Evolutionary conservation across 2,113 vertebrate genomes (phyloP).

Genomic region (Vidua macroura): DNA sequence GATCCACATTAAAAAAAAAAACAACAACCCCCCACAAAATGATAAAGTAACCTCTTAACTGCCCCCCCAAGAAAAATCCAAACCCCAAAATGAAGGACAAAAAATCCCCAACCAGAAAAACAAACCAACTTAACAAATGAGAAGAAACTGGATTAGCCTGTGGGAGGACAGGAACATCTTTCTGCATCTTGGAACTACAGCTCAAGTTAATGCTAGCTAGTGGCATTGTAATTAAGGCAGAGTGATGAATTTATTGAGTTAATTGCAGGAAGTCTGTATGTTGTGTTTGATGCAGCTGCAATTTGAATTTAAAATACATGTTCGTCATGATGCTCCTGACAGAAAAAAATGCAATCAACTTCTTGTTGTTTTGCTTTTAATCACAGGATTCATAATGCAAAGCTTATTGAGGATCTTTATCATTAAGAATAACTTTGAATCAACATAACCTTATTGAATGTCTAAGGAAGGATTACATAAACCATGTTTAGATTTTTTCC

Average conservation of each 20-base stretch:
- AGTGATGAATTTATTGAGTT: background rate
- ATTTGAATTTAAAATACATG: background rate
- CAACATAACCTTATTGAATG: background rate
- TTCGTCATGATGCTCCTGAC: background rate
- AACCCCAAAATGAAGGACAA: background rate
- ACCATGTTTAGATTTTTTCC: background rate
- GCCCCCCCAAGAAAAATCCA: rapidly evolving
- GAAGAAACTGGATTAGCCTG: background rate
- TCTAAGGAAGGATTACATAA: background rate
- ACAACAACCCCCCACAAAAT: rapidly evolving
- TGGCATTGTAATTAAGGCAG: background rate
- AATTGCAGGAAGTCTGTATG: background rate
- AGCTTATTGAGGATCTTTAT: background rate
- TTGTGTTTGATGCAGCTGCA: background rate
- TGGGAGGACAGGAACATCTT: background rate
- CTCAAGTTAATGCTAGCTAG: background rate
- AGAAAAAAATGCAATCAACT: background rate
- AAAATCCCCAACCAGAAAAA: rapidly evolving
- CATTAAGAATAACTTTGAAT: background rate
- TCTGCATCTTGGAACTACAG: background rate
- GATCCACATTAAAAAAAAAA: background rate
- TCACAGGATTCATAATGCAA: background rate
- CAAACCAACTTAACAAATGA: background rate
- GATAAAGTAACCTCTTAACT: background rate
- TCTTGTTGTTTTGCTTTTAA: background rate